Evolutionary conservation across 2,888 invertebrate genomes (phyloP), one percentile per base, ranked within the genome.

Genomic region (Anoncus sp.): DNA sequence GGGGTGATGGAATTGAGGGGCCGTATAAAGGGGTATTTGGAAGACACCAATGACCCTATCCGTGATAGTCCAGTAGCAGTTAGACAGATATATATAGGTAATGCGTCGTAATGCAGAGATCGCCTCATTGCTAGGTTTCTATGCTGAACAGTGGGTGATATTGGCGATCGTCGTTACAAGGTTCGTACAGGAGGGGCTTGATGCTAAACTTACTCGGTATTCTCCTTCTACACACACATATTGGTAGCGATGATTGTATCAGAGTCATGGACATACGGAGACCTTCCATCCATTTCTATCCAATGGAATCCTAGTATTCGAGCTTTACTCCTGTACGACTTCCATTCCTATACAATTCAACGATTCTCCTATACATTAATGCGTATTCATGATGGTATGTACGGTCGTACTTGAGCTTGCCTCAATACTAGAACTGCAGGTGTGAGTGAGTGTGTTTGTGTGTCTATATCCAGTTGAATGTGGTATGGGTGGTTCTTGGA

Each of bases 401-500:
- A 81, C 77, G 71, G 57, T 77, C 73, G 59, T 57, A 71, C 80
- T 71, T 43, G 24, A 53, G 38, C 24, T 60, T 70, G 62, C 62
- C 57, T 60, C 10, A 38, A 38, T 12, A 12, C 6, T 12, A 55
- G 45, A n/a, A n/a, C n/a, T n/a, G n/a, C n/a, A n/a, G n/a, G n/a
- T n/a, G n/a, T n/a, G n/a, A n/a, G n/a, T n/a, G n/a, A n/a, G n/a
- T n/a, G n/a, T n/a, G n/a, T n/a, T n/a, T 24, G 5, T 6, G 31
- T 53, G 40, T 45, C 35, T 47, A 40, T 45, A 47, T 57, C 31
- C 35, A 38, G 47, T 57, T 59, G 45, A 18, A 47, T 49, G 38
- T n/a, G n/a, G n/a, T n/a, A 43, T 43, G 18, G 82, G 81, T 79
- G 82, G 83, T 83, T 81, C 85, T 82, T 84, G 82, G 80, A 85